Evolutionary conservation across 2,797 vertebrate genomes (phyloP).

Genomic region (Vespertilio murinus): DNA sequence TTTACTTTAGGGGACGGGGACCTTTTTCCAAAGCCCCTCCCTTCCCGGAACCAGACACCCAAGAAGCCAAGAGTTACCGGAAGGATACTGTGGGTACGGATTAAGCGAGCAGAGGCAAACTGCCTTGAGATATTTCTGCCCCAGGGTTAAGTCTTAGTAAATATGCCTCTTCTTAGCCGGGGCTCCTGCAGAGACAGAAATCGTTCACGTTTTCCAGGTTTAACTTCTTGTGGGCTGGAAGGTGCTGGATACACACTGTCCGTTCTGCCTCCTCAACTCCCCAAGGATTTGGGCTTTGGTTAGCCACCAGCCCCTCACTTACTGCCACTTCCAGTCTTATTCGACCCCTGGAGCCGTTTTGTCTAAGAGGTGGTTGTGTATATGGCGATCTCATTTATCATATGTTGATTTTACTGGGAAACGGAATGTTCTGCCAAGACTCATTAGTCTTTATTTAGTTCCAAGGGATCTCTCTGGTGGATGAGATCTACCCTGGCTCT

Average conservation of each 20-base stretch:
- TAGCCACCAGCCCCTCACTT: neutral
- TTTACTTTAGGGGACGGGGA: neutral
- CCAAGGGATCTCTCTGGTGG: neutral
- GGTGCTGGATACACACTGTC: neutral
- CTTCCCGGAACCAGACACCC: neutral
- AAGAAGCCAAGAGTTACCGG: neutral
- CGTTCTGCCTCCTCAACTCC: neutral
- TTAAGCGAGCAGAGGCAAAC: neutral
- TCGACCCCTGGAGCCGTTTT: neutral
- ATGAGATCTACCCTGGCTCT: neutral
- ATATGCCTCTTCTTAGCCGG: neutral
- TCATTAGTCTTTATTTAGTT: neutral
- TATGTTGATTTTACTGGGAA: neutral
- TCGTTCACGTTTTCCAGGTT: neutral
- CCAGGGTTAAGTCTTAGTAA: constrained; percentile 18
- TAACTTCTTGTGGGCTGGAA: neutral
- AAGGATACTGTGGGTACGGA: neutral
- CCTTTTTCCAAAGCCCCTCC: neutral
- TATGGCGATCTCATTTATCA: neutral
- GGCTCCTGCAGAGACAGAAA: neutral
- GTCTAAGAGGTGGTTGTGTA: neutral
- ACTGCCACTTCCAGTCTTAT: neutral
- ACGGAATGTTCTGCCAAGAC: constrained; percentile 37
- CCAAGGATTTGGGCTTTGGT: neutral
- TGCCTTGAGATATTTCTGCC: neutral